phyloP scores from a whole-genome alignment of 2,888 invertebrate species.

The Teleiodes luculella region DNA sequence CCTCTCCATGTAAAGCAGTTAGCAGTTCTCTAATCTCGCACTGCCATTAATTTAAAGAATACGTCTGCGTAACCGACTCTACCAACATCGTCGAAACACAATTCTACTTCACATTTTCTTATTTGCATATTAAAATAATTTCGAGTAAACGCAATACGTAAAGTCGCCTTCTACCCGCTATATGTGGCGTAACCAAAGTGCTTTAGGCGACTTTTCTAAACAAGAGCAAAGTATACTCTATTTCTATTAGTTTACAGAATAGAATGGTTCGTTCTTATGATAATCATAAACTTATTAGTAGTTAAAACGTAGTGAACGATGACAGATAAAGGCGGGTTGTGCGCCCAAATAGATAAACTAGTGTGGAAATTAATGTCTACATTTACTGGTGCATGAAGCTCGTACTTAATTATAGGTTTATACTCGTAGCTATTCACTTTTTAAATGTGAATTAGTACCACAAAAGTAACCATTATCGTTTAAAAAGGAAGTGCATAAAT shows the following conservation, averaged over 20 bases:
- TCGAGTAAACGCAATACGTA: conserved; percentile 76
- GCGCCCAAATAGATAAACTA: conserved; percentile 78
- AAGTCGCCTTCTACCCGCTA: conserved; percentile 61
- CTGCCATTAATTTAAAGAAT: conserved; percentile 78
- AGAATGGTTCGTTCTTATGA: conserved; percentile 34
- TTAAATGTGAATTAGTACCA: conserved; percentile 69
- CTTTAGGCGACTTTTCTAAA: conserved; percentile 37
- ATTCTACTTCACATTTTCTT: conserved; percentile 77
- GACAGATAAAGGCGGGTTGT: conserved; percentile 78
- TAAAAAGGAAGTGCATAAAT: conserved; percentile 72
- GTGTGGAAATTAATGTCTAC: conserved; percentile 79
- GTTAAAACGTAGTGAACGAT: conserved; percentile 58
- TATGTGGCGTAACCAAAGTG: conserved; percentile 38
- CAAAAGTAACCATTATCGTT: conserved; percentile 73
- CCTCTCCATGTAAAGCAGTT: conserved; percentile 76
- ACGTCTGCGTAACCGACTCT: conserved; percentile 72
- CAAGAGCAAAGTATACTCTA: conserved; percentile 50
- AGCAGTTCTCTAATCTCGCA: conserved; percentile 76
- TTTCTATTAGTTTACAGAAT: conserved; percentile 34
- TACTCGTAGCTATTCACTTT: conserved; percentile 72
- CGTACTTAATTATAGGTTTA: conserved; percentile 76
- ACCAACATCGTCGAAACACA: conserved; percentile 72
- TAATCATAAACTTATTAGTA: conserved; percentile 51
- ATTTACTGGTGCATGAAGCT: conserved; percentile 79
- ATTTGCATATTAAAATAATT: conserved; percentile 80